A percentile compares a stretch with the other conserved stretches of the same genome.
Conservation (phyloP, 2,113 vertebrate genomes). For the Corythaeola cristata region DNA sequence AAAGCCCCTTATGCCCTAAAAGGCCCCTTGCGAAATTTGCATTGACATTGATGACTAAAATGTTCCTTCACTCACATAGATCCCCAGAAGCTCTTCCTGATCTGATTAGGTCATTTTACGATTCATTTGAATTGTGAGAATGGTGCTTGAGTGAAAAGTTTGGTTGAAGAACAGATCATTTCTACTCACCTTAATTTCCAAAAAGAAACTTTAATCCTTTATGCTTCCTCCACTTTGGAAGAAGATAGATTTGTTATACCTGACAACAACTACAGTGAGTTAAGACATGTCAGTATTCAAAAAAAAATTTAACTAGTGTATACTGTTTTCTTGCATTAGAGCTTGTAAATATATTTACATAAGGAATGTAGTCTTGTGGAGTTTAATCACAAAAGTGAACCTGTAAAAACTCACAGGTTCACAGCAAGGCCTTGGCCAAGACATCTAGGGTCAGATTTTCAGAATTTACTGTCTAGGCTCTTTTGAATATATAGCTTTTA, state of each 20-base stretch:
- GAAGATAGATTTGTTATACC: background rate
- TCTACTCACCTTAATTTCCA: background rate
- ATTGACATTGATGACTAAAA: background rate
- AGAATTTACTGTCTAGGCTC: background rate
- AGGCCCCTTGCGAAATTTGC: background rate
- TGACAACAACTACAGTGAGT: background rate
- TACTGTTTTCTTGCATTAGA: background rate
- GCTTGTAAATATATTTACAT: background rate
- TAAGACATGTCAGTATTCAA: background rate
- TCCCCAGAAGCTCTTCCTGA: background rate
- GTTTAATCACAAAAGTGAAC: background rate
- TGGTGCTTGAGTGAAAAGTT: background rate
- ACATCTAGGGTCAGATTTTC: background rate
- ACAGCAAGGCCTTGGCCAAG: background rate
- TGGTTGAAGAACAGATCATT: background rate
- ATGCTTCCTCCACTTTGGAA: background rate
- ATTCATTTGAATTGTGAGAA: background rate
- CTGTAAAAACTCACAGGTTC: background rate
- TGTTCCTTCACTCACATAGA: background rate
- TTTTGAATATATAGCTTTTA: background rate
- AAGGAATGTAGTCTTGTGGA: background rate
- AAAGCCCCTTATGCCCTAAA: background rate
- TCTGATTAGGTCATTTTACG: background rate
- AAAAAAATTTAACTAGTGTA: background rate
- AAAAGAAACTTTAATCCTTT: background rate